Evolutionary conservation across 2,888 invertebrate species (phyloP), one percentile per base, ranked within the genome.

Genomic region (Diaperis boleti): DNA sequence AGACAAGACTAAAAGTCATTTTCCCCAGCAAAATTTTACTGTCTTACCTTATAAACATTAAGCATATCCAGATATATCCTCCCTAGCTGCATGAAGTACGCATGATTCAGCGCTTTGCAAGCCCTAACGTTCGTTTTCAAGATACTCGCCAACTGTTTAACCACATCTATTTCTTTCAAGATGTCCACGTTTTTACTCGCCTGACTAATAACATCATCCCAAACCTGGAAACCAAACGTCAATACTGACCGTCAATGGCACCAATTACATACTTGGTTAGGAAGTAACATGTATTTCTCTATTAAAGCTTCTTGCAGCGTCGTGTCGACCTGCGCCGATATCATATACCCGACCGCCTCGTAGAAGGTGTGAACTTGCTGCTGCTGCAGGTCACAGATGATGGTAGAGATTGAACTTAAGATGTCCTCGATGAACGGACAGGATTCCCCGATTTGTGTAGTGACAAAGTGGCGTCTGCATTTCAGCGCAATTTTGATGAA

Each of bases 401-500:
- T 99, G 67, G 94, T 92, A 82, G 95, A 96, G 82, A 98, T 96
- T 72, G 94, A 94, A 78, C 91, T 89, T 68, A 99, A 86, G 76
- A 99, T 98, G 84, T 99, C 99, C 79, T 99, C 98, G 79, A 99
- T 97, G 82, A 99, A 99, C 47, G 99, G 98, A 84, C 94, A 91
- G 31, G 92, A 90, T 83, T 99, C 99, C 35, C 98, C 98, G 67
- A 94, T 91, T 85, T 99, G 98, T 37, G 94, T 89, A 65, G 93
- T 95, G 13, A 98, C 97, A 85, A 99, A 99, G 84, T 99, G 98
- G 73, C 98, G 88, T 67, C 96, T 88, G 83, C 99, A 99, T 83
- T 99, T 99, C 75, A 96, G 87, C 20, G 99, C 96, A 78, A 99
- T 99, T 85, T 99, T 99, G 73, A 99, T 99, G 81, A 99, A 99